Base-by-base conservation (phyloP, 2,797 vertebrate species). In the Lutjanus campechanus region DNA sequence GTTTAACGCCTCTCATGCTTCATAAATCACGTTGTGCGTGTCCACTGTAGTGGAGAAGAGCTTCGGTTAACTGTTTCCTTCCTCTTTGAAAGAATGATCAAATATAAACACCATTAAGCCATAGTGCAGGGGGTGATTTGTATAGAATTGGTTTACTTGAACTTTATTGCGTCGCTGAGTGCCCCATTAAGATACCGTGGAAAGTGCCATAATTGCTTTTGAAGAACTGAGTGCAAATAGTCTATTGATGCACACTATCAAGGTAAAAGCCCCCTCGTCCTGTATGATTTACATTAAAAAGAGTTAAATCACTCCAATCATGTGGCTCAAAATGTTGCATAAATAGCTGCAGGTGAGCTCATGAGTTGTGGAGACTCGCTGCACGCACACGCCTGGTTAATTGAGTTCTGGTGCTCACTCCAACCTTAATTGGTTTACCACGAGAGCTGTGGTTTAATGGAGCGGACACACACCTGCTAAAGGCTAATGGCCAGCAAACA, bases 341-440 rank as follows among this genome's bases (percentile, higher is more conserved):
- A 44, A 54, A 62, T 2, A 11, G 43, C 17, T 8, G 11, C 46
- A 15, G 49, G 53, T 58, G 58, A 53, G 43, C 67, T 54, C 10
- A 47, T 22, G 40, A 40, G 8, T 49, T 29, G 65, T 51, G 77
- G 61, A 49, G 75, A 78, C 81, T 17, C 43, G 44, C 76, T 80
- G 84, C 88, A 77, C 87, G 91, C 86, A 89, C 94, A 88, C 93
- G 93, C 91, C 70, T 43, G 56, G 29, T 94, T 98, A 97, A 98
- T 97, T 97, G 96, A 97, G 96, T 96, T 94, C 91, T 92, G 96
- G 96, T 92, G 94, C 95, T 94, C 96, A 96, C 96, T 97, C 96
- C 94, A 94, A 85, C 85, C 54, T 43, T 99, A 98, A 99, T 98
- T 98, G 96, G 95, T 97, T 97, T 95, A 96, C 95, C 95, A 95